Percentiles rank a stretch among this genome's conserved stretches.
Evolutionary conservation across 2,888 invertebrate genomes (phyloP).

Genomic region (Harpagoxenus sublaevis): DNA sequence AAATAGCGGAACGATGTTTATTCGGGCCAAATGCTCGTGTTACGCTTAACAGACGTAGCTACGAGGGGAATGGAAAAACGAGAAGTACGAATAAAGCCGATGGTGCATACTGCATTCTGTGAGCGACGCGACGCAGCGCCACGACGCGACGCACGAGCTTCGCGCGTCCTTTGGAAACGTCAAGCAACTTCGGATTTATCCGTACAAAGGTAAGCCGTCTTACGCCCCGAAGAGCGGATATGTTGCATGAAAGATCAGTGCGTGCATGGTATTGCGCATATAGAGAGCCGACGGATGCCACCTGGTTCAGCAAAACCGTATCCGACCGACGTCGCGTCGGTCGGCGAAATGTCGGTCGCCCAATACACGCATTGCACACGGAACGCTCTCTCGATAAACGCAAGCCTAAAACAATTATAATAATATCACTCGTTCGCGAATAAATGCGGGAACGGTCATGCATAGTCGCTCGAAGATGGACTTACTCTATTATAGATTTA

Average conservation of each 20-base stretch:
- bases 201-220: constrained; percentile 63
- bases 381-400: neutral
- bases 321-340: constrained; percentile 27
- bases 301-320: constrained; percentile 53
- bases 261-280: constrained; percentile 59
- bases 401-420: constrained; percentile 33
- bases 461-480: neutral
- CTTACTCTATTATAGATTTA: neutral
- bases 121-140: neutral
- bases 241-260: constrained; percentile 66
- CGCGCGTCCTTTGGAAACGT: constrained; percentile 44
- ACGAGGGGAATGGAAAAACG: constrained; percentile 38
- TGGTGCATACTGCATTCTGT: constrained; percentile 33
- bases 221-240: constrained; percentile 57
- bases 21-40: constrained; percentile 20
- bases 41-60: constrained; percentile 44
- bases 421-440: constrained; percentile 37
- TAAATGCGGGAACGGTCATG: constrained; percentile 8
- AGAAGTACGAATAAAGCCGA: neutral
- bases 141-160: neutral
- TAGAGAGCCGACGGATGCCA: constrained; percentile 54
- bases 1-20: constrained; percentile 49
- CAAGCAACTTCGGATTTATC: constrained; percentile 54
- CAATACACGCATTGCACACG: neutral
- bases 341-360: constrained; percentile 55